phyloP scores from a whole-genome alignment of 1,140 invertebrate species.

The Pseudoatta argentina region DNA sequence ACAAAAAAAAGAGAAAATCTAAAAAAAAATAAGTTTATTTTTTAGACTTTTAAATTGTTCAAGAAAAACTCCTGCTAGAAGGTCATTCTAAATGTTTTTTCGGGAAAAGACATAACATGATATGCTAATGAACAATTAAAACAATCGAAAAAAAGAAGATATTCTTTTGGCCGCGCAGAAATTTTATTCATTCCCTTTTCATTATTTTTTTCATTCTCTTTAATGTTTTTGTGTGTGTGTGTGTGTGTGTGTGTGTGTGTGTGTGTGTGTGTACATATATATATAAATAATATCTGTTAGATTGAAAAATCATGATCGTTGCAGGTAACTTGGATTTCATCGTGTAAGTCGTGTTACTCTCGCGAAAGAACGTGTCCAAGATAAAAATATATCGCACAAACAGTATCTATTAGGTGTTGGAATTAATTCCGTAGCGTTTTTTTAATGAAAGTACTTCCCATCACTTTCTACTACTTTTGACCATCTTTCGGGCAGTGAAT shows the following conservation, averaged over 20 bases:
- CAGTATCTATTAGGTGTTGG: no score
- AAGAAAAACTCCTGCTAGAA: not conserved
- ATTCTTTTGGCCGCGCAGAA: not conserved
- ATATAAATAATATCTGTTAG: not conserved
- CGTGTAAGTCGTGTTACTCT: not conserved
- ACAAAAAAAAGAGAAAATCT: no score
- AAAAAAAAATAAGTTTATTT: not conserved
- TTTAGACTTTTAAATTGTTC: not conserved
- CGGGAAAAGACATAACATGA: not conserved
- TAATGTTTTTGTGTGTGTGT: not conserved
- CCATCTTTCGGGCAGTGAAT: no score
- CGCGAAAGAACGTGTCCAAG: slow-evolving; percentile 1
- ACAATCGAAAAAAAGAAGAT: no score
- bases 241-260: no score
- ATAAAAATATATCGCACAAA: slow-evolving; percentile 22
- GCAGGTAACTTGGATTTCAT: not conserved
- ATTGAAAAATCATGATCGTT: not conserved
- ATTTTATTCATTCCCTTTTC: not conserved
- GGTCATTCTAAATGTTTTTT: not conserved
- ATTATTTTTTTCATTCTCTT: not conserved
- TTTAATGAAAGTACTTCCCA: no score
- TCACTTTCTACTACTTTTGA: no score
- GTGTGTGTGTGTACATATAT: no score
- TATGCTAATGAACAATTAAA: not conserved
- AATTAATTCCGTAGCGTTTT: no score